These are phyloP conservation scores for Drosophila nasuta DNA, from an alignment of 1,140 invertebrate species.

Conservation along the genomic window DNA sequence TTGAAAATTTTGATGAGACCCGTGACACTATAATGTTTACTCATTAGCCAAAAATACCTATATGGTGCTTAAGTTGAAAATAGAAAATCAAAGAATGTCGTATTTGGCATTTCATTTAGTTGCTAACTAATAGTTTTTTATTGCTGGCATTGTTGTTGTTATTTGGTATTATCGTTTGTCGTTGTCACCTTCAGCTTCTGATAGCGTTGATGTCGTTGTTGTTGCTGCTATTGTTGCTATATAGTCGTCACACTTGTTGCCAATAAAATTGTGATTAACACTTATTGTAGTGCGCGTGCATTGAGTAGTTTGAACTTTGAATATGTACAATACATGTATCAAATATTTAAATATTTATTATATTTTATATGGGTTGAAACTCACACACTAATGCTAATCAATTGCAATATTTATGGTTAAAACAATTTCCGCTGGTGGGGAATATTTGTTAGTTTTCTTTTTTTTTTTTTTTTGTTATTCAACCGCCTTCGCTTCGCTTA, in stretches of 20 bases:
- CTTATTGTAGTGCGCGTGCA: slow-evolving; percentile 61
- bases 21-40: not conserved
- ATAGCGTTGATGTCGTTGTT: slow-evolving; percentile 41
- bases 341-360: slow-evolving; percentile 36
- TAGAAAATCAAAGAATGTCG: slow-evolving; percentile 43
- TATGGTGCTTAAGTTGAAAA: slow-evolving; percentile 10
- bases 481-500: slow-evolving; percentile 38
- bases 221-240: slow-evolving; percentile 37
- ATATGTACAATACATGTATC: slow-evolving; percentile 37
- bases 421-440: slow-evolving; percentile 13
- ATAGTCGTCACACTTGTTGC: slow-evolving; percentile 62
- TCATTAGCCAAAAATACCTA: slow-evolving; percentile 12
- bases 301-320: slow-evolving; percentile 52
- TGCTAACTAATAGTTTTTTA: slow-evolving; percentile 38
- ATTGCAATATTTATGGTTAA: slow-evolving; percentile 4
- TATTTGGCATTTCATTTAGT: slow-evolving; percentile 41
- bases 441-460: slow-evolving; percentile 23
- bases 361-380: slow-evolving; percentile 24
- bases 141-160: slow-evolving; percentile 26
- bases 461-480: slow-evolving; percentile 53
- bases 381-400: slow-evolving; percentile 40
- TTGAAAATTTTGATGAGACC: slow-evolving; percentile 22
- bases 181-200: slow-evolving; percentile 64
- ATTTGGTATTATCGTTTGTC: slow-evolving; percentile 20
- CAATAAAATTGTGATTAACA: slow-evolving; percentile 71